Evolutionary conservation across 2,888 invertebrate species (phyloP).

Genomic region (Meteorus colon): DNA sequence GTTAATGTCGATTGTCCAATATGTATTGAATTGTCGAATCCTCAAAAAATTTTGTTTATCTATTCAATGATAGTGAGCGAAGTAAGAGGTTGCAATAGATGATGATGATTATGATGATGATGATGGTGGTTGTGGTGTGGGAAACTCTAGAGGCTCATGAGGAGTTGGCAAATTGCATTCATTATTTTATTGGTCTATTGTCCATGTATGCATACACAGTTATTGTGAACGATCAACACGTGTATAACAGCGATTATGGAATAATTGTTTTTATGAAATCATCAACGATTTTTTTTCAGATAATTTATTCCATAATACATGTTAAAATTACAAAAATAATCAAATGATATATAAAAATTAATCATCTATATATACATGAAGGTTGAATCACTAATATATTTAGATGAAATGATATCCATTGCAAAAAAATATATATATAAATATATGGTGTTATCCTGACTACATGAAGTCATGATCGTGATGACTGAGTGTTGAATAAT

Average conservation of each 20-base stretch:
- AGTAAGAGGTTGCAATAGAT: too few species aligned
- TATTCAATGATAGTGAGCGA: too few species aligned
- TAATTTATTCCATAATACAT: conserved; percentile 36
- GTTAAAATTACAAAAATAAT: conserved; percentile 57
- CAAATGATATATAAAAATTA: conserved; percentile 54
- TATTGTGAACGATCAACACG: not conserved
- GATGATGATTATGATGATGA: too few species aligned
- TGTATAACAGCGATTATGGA: not conserved
- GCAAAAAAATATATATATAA: conserved; percentile 31
- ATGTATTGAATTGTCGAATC: too few species aligned
- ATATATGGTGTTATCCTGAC: conserved; percentile 48
- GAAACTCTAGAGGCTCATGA: too few species aligned
- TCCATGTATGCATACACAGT: too few species aligned
- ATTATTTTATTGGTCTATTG: too few species aligned
- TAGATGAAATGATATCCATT: conserved; percentile 36
- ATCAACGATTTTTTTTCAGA: conserved; percentile 7
- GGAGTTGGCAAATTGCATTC: too few species aligned
- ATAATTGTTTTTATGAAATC: not conserved
- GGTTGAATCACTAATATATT: conserved; percentile 1
- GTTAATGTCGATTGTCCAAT: not conserved
- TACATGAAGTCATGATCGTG: conserved; percentile 31
- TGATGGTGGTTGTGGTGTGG: too few species aligned
- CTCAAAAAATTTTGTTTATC: too few species aligned
- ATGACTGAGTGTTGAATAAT: not conserved
- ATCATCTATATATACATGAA: conserved; percentile 31